phyloP scores from a whole-genome alignment of 2,888 invertebrate genomes.

The Ectemnius lituratus region DNA sequence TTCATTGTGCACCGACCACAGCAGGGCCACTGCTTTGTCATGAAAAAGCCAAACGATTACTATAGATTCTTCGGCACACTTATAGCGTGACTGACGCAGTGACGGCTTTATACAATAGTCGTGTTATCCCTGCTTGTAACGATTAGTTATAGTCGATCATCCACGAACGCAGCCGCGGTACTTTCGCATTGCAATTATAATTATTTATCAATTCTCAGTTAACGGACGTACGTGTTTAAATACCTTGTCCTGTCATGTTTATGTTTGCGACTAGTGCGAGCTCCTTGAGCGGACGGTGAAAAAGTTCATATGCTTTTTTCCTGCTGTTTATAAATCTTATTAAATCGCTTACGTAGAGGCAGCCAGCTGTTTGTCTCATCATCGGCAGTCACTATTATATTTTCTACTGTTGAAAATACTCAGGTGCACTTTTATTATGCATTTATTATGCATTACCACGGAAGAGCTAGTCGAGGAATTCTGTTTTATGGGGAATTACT shows the following conservation, averaged over 20 bases:
- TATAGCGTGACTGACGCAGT: too few species aligned
- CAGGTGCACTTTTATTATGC: neutral
- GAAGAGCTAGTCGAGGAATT: neutral
- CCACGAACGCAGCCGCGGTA: neutral
- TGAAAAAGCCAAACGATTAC: too few species aligned
- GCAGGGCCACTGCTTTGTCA: too few species aligned
- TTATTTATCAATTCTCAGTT: constrained; percentile 20
- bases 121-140: neutral
- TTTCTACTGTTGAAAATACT: neutral
- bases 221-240: constrained; percentile 17
- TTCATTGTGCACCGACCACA: too few species aligned
- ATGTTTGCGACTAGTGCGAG: constrained; percentile 11
- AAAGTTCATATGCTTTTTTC: constrained; percentile 26
- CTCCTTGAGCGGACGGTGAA: constrained; percentile 9
- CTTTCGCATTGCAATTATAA: constrained; percentile 21
- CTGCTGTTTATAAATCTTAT: constrained; percentile 28
- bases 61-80: neutral
- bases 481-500: neutral
- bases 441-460: too few species aligned
- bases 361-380: constrained; percentile 23
- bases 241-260: constrained; percentile 34
- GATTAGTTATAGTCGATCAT: constrained; percentile 13
- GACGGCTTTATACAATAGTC: too few species aligned
- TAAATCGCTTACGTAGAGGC: constrained; percentile 21
- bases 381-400: constrained; percentile 17